Conservation (phyloP, 2,888 invertebrate species). For the Adineta ricciae region DNA sequence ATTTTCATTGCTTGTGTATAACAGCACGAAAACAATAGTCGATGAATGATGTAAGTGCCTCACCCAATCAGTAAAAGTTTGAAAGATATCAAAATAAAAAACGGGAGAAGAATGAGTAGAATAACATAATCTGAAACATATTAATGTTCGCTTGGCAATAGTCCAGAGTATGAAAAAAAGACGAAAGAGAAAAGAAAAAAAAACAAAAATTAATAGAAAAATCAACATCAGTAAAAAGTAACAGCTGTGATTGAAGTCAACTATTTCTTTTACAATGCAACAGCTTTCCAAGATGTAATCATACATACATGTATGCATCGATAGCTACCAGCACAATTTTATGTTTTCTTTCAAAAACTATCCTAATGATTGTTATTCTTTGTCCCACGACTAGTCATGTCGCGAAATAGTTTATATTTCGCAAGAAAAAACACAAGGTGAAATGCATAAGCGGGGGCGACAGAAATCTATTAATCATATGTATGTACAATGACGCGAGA, state of each 20-base stretch:
- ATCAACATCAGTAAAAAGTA: background rate
- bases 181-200: too few species aligned
- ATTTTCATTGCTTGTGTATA: background rate
- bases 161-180: background rate
- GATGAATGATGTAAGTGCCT: background rate
- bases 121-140: slow-evolving; percentile 5
- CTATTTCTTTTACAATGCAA: background rate
- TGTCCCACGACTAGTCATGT: background rate
- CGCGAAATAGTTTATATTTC: background rate
- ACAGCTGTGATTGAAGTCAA: background rate
- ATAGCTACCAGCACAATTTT: background rate
- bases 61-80: background rate
- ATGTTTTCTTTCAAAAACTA: background rate
- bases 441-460: background rate
- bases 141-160: background rate
- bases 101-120: background rate
- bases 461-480: background rate
- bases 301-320: background rate
- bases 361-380: background rate
- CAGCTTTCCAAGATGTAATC: background rate
- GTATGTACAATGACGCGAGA: background rate
- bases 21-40: background rate
- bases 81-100: background rate
- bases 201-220: background rate
- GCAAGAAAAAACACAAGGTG: background rate